These are phyloP conservation scores for Percopsis transmontana DNA, from an alignment of 2,113 vertebrate genomes.

Conservation along the genomic window DNA sequence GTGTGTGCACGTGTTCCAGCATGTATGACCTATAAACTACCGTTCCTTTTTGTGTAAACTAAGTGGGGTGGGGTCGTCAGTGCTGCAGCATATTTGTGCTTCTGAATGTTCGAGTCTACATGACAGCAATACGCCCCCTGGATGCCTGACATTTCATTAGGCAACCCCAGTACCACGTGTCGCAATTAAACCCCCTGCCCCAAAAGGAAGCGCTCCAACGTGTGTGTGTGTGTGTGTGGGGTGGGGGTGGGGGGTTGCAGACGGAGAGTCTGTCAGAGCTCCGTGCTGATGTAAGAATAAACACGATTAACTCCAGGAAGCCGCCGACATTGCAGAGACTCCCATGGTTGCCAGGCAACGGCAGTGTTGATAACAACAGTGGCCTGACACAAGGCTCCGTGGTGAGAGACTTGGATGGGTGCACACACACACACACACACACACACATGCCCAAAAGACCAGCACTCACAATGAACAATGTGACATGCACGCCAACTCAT, in stretches of 20 bases:
- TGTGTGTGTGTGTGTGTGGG: neutral
- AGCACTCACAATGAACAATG: constrained; percentile 12
- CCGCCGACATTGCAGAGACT: constrained; percentile 42
- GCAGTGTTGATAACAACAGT: constrained; percentile 65
- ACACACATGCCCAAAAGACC: constrained; percentile 12
- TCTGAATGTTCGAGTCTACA: neutral
- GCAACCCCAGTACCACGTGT: constrained; percentile 8
- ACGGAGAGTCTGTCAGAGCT: constrained; percentile 31
- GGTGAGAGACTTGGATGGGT: constrained; percentile 27
- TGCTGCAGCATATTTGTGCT: neutral
- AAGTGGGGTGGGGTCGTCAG: neutral
- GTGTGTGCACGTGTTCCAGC: neutral
- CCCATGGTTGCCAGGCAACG: constrained; percentile 57
- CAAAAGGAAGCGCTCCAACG: neutral
- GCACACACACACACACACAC: constrained; percentile 30
- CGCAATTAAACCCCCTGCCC: constrained; percentile 24
- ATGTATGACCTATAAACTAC: neutral
- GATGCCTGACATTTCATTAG: constrained; percentile 25
- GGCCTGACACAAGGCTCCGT: constrained; percentile 48
- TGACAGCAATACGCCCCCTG: constrained; percentile 21
- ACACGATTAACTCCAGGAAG: constrained; percentile 58
- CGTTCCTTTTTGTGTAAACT: neutral
- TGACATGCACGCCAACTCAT: constrained; percentile 4
- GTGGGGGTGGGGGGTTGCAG: constrained; percentile 11
- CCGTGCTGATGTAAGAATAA: constrained; percentile 45